These are phyloP conservation scores for Rhinophrynus dorsalis DNA, from an alignment of 2,797 vertebrate genomes.

Conservation along the genomic window DNA sequence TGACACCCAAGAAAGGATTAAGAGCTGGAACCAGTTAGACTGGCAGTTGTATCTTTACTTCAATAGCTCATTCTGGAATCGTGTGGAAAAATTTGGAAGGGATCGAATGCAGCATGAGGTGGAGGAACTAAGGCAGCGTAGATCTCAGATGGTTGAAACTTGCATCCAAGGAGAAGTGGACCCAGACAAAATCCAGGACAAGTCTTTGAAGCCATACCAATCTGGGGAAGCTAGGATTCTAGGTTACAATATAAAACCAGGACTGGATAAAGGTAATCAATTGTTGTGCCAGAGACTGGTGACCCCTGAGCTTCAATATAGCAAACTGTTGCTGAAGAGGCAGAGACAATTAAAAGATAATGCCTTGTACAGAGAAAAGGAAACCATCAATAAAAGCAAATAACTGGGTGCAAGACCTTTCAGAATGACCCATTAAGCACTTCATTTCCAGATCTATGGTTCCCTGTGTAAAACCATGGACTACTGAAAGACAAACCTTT, in stretches of 20 bases:
- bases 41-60: constrained; percentile 80
- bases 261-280: constrained; percentile 55
- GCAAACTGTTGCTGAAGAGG: constrained; percentile 57
- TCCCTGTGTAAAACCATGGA: too few relatives aligned
- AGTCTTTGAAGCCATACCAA: constrained; percentile 68
- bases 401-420: too few relatives aligned
- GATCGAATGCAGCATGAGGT: constrained; percentile 68
- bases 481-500: too few relatives aligned
- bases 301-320: constrained; percentile 80
- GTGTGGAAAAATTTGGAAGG: constrained; percentile 67
- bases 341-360: constrained; percentile 66
- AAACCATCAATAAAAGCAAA: too few relatives aligned
- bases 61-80: constrained; percentile 78
- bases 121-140: constrained; percentile 54
- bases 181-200: constrained; percentile 66
- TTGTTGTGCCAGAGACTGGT: constrained; percentile 69
- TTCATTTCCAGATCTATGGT: too few relatives aligned
- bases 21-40: constrained; percentile 77
- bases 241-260: constrained; percentile 77
- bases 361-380: too few relatives aligned
- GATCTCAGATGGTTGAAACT: constrained; percentile 55
- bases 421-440: too few relatives aligned
- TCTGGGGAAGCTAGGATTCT: constrained; percentile 72
- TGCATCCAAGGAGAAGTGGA: constrained; percentile 69
- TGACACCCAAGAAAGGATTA: constrained; percentile 62